These are phyloP conservation scores for Dasysyrphus tricinctus DNA, from an alignment of 2,888 invertebrate species.

Conservation along the genomic window DNA sequence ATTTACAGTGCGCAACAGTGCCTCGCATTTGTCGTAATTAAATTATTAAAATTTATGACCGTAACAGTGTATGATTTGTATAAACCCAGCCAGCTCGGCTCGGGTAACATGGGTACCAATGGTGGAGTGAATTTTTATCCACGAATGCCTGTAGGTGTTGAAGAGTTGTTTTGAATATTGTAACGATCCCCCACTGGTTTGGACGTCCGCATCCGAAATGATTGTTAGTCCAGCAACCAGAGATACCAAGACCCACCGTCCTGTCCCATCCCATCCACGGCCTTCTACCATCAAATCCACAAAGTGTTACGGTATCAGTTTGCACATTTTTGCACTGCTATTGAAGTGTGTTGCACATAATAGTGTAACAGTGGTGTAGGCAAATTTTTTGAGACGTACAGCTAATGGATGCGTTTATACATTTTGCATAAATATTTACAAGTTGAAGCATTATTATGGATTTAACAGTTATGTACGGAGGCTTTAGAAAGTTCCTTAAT, in stretches of 20 bases:
- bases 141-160: constrained; percentile 63
- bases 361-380: constrained; percentile 23
- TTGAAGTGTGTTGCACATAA: constrained; percentile 38
- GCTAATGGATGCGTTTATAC: constrained; percentile 68
- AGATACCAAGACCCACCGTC: neutral
- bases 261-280: neutral
- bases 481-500: constrained; percentile 32
- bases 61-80: constrained; percentile 35
- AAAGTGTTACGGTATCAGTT: constrained; percentile 35
- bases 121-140: constrained; percentile 23
- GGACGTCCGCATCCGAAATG: constrained; percentile 14
- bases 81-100: constrained; percentile 9
- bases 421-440: constrained; percentile 59
- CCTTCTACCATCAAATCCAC: neutral
- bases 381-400: constrained; percentile 33
- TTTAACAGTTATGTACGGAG: constrained; percentile 47
- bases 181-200: constrained; percentile 17
- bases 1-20: constrained; percentile 58
- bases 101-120: constrained; percentile 18
- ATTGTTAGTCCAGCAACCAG: neutral
- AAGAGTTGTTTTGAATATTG: constrained; percentile 51
- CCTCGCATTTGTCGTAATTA: constrained; percentile 73
- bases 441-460: constrained; percentile 44
- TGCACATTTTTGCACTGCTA: constrained; percentile 13
- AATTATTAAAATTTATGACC: constrained; percentile 73